Conservation (phyloP, 2,888 invertebrate species). For the Mamestra brassicae region DNA sequence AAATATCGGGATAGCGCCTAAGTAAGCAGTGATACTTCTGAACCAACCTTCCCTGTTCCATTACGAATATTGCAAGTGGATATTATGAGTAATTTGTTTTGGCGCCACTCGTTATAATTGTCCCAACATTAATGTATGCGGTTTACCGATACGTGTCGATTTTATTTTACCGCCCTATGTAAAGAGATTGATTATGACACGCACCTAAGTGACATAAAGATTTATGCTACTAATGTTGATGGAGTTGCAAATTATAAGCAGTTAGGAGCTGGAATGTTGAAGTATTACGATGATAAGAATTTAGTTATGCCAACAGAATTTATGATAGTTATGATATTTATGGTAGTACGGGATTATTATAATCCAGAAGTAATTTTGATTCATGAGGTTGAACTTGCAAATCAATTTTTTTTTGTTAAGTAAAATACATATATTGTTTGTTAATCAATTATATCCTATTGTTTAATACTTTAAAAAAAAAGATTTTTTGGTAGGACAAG, state of each 20-base stretch:
- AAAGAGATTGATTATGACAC: slow-evolving; percentile 61
- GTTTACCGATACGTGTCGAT: slow-evolving; percentile 59
- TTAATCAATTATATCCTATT: no score
- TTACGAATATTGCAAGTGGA: slow-evolving; percentile 35
- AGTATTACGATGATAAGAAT: slow-evolving; percentile 35
- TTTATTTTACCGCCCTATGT: slow-evolving; percentile 47
- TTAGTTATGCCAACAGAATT: slow-evolving; percentile 34
- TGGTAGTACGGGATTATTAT: neutral
- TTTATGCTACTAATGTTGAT: slow-evolving; percentile 54
- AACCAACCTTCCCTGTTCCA: neutral
- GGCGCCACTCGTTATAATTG: slow-evolving; percentile 63
- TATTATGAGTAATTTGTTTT: slow-evolving; percentile 57
- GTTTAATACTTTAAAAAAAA: no score
- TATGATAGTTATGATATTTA: no score
- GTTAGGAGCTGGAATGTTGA: slow-evolving; percentile 39
- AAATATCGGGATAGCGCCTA: no score
- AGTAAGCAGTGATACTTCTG: slow-evolving; percentile 38
- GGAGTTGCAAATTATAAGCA: slow-evolving; percentile 54
- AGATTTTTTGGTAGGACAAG: no score
- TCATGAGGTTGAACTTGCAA: neutral
- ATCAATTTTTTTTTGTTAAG: neutral
- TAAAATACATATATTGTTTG: no score
- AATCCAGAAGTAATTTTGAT: neutral
- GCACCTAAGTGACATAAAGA: slow-evolving; percentile 58
- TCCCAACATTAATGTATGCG: slow-evolving; percentile 49